Base-by-base conservation (phyloP, 1,140 invertebrate species). In the Bombus huntii region DNA sequence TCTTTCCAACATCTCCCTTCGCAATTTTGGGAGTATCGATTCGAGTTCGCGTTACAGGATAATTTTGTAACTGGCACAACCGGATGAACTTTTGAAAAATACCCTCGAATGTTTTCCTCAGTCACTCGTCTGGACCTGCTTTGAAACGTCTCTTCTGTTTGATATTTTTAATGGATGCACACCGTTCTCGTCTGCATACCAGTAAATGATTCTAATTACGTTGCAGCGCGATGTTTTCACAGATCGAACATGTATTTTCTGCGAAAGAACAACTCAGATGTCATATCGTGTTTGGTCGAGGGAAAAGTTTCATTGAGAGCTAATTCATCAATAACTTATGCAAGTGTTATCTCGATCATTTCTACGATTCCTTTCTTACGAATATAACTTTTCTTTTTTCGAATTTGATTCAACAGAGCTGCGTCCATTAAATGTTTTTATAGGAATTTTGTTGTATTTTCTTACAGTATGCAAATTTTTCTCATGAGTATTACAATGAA, bases 121-220 rank as follows among this genome's bases (percentile, higher is more conserved):
- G 53, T 74, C 10, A 15, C 12, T 57, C 39, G n/a, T 74, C 34
- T 8, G 15, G 9, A 25, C 9, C 12, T 3, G 22, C 31, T 53
- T 34, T 34, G 18, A 53, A 13, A 31, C 2, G 31, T 37, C 5
- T 28, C 22, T 37, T 37, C 25, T 22, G 37, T 25, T 31, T 22
- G 28, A 42, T 62, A 74, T 34, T 44, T 65, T 77, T 78, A 65
- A 78, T 78, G 59, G 18, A 5, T 34, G 15, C 74, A 15, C 37
- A 37, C 1, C 25, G 9, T 12, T 8, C 18, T 65, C n/a, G 25
- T 13, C 31, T 62, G 4, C 15, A 13, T 22, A 2, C 10, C 28
- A 13, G 1, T 18, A 65, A 65, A 31, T 65, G 12, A 18, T 37
- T 59, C 6, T 59, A 76, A 76, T 59, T 57, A n/a, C 31, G 25